A percentile compares a stretch with the other conserved stretches of the same genome.
These are phyloP conservation scores for Allacma fusca DNA, from an alignment of 2,888 invertebrate genomes.

Conservation along the genomic window DNA sequence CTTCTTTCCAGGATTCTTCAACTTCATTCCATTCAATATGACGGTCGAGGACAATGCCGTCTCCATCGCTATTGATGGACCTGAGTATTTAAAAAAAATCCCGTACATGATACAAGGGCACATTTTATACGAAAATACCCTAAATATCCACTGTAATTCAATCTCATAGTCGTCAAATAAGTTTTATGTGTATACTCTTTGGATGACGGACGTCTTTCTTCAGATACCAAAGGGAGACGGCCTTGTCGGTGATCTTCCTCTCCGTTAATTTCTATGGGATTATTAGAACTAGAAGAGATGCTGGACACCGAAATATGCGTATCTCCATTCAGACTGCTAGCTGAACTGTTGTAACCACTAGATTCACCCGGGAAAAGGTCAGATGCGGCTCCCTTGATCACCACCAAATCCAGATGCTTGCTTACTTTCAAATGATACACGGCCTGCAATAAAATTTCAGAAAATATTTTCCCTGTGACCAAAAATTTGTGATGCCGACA, in stretches of 20 bases:
- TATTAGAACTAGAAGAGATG: conserved; percentile 38
- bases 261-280: conserved; percentile 25
- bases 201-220: conserved; percentile 31
- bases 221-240: conserved; percentile 31
- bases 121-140: no score
- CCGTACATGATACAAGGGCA: no score
- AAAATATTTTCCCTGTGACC: no score
- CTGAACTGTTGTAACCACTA: conserved; percentile 83
- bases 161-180: no score
- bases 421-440: conserved; percentile 81
- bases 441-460: conserved; percentile 68
- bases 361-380: conserved; percentile 83
- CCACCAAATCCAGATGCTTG: conserved; percentile 77
- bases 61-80: conserved; percentile 36
- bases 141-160: no score
- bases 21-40: conserved; percentile 71
- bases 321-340: conserved; percentile 81
- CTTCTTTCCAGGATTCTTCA: conserved; percentile 69
- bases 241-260: conserved; percentile 28
- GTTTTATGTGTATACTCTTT: conserved; percentile 19
- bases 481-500: no score
- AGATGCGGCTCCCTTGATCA: conserved; percentile 80
- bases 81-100: no score
- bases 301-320: conserved; percentile 51
- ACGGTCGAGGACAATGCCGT: conserved; percentile 63